Evolutionary conservation across 1,140 invertebrate species (phyloP).

Genomic region (Drosophila parabipectinata): DNA sequence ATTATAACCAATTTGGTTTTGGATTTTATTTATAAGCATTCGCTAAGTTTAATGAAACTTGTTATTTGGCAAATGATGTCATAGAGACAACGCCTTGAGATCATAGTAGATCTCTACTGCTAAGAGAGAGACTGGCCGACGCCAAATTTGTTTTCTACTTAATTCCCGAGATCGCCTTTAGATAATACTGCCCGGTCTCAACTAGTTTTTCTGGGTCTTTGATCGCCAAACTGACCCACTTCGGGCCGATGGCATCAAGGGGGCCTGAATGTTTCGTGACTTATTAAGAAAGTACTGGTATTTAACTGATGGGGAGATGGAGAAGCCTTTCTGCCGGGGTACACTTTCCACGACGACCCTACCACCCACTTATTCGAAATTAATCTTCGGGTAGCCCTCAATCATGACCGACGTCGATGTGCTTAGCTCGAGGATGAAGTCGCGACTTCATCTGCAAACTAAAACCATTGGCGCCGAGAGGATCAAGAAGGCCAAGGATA

Average conservation of each 20-base stretch:
- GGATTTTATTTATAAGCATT: conserved; percentile 76
- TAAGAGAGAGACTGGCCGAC: conserved; percentile 57
- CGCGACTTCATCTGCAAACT: conserved; percentile 88
- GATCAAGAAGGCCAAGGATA: conserved; percentile 90
- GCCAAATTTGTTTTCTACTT: conserved; percentile 60
- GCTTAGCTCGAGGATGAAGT: conserved; percentile 90
- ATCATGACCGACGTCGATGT: conserved; percentile 89
- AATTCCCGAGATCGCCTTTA: conserved; percentile 33
- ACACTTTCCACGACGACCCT: conserved; percentile 24
- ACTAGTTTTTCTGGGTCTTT: conserved; percentile 45
- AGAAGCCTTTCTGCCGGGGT: conserved; percentile 23
- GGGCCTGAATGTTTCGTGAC: conserved; percentile 43
- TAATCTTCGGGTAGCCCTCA: conserved; percentile 1
- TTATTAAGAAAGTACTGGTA: conserved; percentile 47
- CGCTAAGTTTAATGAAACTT: conserved; percentile 75
- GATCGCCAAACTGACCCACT: conserved; percentile 59
- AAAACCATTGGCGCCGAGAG: conserved; percentile 91
- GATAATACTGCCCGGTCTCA: conserved; percentile 10
- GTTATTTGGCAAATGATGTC: conserved; percentile 64
- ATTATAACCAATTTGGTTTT: conserved; percentile 45
- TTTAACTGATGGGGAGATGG: background rate
- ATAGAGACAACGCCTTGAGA: conserved; percentile 59
- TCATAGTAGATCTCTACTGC: conserved; percentile 20
- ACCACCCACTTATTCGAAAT: background rate
- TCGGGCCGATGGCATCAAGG: conserved; percentile 22